phyloP scores from a whole-genome alignment of 2,888 invertebrate species.

The Amphipoea lucens region DNA sequence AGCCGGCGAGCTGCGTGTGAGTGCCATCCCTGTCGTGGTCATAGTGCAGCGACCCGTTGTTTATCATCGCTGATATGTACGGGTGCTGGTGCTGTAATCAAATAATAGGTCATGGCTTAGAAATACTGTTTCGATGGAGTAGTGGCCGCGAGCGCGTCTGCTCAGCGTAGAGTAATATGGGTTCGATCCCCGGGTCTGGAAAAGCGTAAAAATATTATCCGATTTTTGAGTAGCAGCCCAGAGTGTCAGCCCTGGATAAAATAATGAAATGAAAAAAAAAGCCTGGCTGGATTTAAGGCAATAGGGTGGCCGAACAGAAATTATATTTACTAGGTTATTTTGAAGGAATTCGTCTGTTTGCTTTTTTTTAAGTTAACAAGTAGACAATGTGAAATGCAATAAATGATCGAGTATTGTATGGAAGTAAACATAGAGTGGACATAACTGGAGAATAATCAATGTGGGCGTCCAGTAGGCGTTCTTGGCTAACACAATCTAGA shows the following conservation, averaged over 20 bases:
- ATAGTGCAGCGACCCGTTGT: constrained; percentile 98
- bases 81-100: constrained; percentile 98
- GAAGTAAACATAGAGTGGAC: too few species aligned
- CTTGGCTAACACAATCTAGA: too few species aligned
- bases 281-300: not conserved
- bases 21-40: constrained; percentile 99
- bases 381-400: too few species aligned
- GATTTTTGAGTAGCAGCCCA: not conserved
- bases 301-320: not conserved
- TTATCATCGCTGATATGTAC: constrained; percentile 99
- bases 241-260: not conserved
- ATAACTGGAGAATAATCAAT: not conserved
- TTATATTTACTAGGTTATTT: not conserved
- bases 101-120: not conserved
- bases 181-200: not conserved
- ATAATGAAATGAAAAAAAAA: not conserved
- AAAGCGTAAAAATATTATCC: not conserved
- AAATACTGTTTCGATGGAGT: not conserved
- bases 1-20: constrained; percentile 98
- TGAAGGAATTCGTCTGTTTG: too few species aligned
- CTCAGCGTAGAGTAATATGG: too few species aligned
- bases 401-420: too few species aligned
- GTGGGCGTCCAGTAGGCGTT: not conserved
- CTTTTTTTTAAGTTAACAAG: too few species aligned
- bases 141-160: not conserved